Conservation (phyloP, 2,113 vertebrate genomes). For the Sporophila hypoxantha region DNA sequence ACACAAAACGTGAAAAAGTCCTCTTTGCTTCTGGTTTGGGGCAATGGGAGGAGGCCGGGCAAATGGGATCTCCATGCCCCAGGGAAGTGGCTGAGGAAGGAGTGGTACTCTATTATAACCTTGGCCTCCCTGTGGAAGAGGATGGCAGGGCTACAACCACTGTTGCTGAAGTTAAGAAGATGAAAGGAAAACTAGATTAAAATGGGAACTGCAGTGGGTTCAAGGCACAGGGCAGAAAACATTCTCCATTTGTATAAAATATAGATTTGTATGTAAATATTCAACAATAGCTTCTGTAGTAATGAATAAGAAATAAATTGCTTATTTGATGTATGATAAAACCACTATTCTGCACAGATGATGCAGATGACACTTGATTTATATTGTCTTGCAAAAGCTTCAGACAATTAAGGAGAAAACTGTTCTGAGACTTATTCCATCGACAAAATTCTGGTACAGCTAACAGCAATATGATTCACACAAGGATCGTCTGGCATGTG, state of each 20-base stretch:
- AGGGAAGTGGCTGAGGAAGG: background rate
- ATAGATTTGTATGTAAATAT: constrained; percentile 23
- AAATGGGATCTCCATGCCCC: background rate
- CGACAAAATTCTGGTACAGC: constrained; percentile 51
- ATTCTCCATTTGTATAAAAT: constrained; percentile 19
- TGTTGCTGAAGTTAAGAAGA: background rate
- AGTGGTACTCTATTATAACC: background rate
- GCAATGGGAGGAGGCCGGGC: fast-evolving
- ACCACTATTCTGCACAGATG: constrained; percentile 17
- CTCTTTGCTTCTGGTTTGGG: background rate
- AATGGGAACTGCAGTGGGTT: background rate
- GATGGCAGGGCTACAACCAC: fast-evolving
- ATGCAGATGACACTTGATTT: constrained; percentile 48
- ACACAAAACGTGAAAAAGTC: background rate
- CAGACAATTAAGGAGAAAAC: constrained; percentile 46
- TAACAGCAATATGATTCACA: constrained; percentile 54
- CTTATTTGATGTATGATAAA: constrained; percentile 29
- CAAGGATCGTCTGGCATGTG: constrained; percentile 56
- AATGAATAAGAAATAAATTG: constrained; percentile 27
- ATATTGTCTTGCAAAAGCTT: constrained; percentile 23
- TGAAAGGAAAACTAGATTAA: background rate
- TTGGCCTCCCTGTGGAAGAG: background rate
- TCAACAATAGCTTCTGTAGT: background rate
- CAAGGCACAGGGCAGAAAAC: background rate
- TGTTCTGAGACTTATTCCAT: constrained; percentile 27